A percentile compares a stretch with the other conserved stretches of the same genome.
Evolutionary conservation across 2,797 vertebrate genomes (phyloP).

Genomic region (Remorina albescens): DNA sequence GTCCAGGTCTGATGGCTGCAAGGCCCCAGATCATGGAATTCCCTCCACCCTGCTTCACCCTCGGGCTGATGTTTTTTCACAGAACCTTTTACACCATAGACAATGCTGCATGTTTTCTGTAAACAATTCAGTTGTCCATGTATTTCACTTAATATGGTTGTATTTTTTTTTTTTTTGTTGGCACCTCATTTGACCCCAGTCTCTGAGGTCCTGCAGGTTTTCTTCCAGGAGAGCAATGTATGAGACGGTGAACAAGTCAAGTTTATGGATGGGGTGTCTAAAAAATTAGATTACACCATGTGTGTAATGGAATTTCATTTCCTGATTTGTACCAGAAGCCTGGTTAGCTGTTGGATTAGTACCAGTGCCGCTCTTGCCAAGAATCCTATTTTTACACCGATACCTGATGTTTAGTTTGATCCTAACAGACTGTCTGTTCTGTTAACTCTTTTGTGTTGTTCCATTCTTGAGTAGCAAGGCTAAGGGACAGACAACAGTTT

Average conservation of each 20-base stretch:
- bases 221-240: constrained; percentile 14
- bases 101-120: too few relatives aligned
- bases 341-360: constrained; percentile 27
- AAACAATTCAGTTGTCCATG: too few relatives aligned
- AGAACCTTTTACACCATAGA: too few relatives aligned
- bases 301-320: constrained; percentile 24
- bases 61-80: too few relatives aligned
- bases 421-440: constrained; percentile 7
- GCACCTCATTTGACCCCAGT: neutral
- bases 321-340: neutral
- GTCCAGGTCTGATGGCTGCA: too few relatives aligned
- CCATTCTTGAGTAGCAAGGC: neutral
- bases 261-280: neutral
- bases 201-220: constrained; percentile 3
- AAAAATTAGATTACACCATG: neutral
- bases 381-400: constrained; percentile 12
- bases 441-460: neutral
- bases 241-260: neutral
- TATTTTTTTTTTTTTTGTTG: too few relatives aligned
- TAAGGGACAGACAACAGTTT: neutral
- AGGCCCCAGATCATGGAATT: too few relatives aligned
- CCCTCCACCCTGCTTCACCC: too few relatives aligned
- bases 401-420: constrained; percentile 1
- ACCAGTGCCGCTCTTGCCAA: constrained; percentile 14
- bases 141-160: too few relatives aligned